Conservation (phyloP, 2,888 invertebrate species). For the Drosophila planitibia region DNA sequence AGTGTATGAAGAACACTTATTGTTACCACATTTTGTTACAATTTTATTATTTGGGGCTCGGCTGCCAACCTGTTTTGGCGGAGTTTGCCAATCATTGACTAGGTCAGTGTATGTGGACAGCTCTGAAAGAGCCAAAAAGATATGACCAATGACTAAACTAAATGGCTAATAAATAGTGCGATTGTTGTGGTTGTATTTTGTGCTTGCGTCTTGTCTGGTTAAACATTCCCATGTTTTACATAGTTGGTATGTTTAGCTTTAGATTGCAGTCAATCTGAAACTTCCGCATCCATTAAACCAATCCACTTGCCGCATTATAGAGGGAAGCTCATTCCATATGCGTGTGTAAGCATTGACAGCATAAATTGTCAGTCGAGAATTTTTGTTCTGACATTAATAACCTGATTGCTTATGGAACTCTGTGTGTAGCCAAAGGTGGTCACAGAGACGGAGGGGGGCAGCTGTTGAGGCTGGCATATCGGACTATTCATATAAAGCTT, state of each 20-base stretch:
- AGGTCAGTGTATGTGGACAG: slow-evolving; percentile 60
- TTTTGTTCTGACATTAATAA: slow-evolving; percentile 56
- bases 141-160: slow-evolving; percentile 34
- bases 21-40: neutral
- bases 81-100: slow-evolving; percentile 45
- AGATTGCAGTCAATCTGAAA: slow-evolving; percentile 17
- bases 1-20: neutral
- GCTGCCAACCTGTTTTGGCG: slow-evolving; percentile 52
- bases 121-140: slow-evolving; percentile 22
- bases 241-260: slow-evolving; percentile 47
- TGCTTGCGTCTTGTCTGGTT: slow-evolving; percentile 3
- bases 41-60: slow-evolving; percentile 15
- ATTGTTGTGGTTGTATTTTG: slow-evolving; percentile 24
- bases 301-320: slow-evolving; percentile 22
- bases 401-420: slow-evolving; percentile 59
- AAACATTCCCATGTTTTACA: slow-evolving; percentile 18
- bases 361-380: slow-evolving; percentile 67
- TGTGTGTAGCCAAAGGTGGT: slow-evolving; percentile 9
- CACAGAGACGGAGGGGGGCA: neutral
- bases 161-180: neutral
- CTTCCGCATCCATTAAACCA: slow-evolving; percentile 55
- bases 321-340: slow-evolving; percentile 60
- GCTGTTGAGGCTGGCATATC: slow-evolving; percentile 9
- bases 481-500: slow-evolving; percentile 43
- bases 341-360: slow-evolving; percentile 57